Percentiles rank a stretch among this genome's conserved stretches.
Evolutionary conservation across 2,113 vertebrate genomes (phyloP).

Genomic region (Hoplias malabaricus): DNA sequence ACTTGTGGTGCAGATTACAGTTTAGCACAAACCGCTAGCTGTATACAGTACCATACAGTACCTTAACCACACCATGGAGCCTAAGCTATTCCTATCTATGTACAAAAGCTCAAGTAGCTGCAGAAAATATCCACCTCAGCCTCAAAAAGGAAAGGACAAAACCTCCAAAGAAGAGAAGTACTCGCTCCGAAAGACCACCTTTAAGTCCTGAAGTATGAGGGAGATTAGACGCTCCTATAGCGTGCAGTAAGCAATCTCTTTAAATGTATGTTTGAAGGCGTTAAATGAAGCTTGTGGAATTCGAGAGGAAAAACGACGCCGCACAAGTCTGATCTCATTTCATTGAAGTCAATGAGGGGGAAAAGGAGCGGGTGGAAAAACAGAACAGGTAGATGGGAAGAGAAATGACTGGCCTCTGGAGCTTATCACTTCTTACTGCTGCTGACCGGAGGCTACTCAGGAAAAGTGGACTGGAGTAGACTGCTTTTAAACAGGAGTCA

Average conservation of each 20-base stretch:
- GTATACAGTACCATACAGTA: not conserved
- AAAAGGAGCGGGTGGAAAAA: constrained; percentile 56
- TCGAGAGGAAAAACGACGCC: constrained; percentile 66
- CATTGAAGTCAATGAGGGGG: constrained; percentile 69
- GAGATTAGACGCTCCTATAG: constrained; percentile 51
- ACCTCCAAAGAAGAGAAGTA: not conserved
- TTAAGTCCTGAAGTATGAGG: constrained; percentile 53
- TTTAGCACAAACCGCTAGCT: constrained; percentile 5
- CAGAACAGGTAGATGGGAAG: constrained; percentile 25
- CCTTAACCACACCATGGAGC: not conserved
- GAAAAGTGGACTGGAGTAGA: too few relatives aligned
- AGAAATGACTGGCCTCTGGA: constrained; percentile 46
- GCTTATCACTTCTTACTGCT: constrained; percentile 45
- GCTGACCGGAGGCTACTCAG: constrained; percentile 21
- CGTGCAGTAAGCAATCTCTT: constrained; percentile 39
- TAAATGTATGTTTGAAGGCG: constrained; percentile 74
- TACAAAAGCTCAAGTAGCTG: not conserved
- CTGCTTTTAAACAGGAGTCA: too few relatives aligned
- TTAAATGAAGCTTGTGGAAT: constrained; percentile 77
- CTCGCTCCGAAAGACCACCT: constrained; percentile 8
- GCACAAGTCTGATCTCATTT: constrained; percentile 79
- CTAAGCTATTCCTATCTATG: constrained; percentile 14
- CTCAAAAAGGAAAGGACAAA: not conserved
- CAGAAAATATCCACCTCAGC: not conserved
- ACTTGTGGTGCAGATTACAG: not conserved